phyloP scores from a whole-genome alignment of 2,888 invertebrate genomes.

The Willowsia nigromaculata region DNA sequence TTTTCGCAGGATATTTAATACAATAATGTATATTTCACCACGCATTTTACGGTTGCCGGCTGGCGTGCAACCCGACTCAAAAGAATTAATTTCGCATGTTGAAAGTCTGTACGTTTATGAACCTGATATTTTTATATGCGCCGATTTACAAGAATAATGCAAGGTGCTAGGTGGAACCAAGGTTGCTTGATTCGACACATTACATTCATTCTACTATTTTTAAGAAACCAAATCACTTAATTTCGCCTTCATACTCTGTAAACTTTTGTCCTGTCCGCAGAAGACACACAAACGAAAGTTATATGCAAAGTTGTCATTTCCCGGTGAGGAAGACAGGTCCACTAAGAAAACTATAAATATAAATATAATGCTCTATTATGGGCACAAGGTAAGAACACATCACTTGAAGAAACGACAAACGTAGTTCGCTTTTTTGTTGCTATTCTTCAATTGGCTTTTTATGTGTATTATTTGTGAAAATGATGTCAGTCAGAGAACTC shows the following conservation, averaged over 20 bases:
- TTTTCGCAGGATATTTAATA: not conserved
- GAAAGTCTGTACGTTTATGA: not conserved
- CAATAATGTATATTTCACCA: not conserved
- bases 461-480: slow-evolving; percentile 61
- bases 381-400: not conserved
- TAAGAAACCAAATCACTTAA: slow-evolving; percentile 24
- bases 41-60: not conserved
- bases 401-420: not conserved
- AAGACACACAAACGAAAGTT: not conserved
- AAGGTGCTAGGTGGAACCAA: slow-evolving; percentile 27
- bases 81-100: slow-evolving; percentile 16
- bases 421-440: not conserved
- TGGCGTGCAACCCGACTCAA: not conserved
- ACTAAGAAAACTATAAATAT: not conserved
- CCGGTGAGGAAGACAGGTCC: not conserved
- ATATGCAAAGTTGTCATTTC: not conserved
- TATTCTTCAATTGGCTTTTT: not conserved
- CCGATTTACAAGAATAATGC: not conserved
- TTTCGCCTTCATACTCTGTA: not conserved
- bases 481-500: slow-evolving; percentile 65
- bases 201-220: not conserved
- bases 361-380: slow-evolving; percentile 17
- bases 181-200: slow-evolving; percentile 4
- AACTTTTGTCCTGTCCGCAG: not conserved
- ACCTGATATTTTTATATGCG: not conserved